Evolutionary conservation across 1,140 invertebrate species (phyloP).

Genomic region (Drosophila miranda): DNA sequence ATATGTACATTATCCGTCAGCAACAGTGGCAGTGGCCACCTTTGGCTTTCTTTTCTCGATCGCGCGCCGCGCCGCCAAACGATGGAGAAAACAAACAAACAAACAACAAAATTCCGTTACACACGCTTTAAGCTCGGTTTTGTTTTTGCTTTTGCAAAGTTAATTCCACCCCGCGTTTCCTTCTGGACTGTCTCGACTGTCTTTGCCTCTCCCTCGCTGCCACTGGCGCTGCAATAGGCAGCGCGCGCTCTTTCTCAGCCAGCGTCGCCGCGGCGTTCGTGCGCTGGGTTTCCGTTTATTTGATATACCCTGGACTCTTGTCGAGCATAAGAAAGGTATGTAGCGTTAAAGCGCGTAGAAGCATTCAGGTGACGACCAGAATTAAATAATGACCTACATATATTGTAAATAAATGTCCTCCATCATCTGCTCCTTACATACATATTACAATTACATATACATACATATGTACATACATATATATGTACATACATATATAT

Average conservation of each 20-base stretch:
- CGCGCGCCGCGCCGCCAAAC: constrained; percentile 1
- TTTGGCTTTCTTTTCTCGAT: constrained; percentile 26
- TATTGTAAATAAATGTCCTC: no score
- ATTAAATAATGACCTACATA: no score
- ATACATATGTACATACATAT: no score
- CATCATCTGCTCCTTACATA: no score
- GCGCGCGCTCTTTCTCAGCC: no score
- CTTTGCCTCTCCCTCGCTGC: constrained; percentile 15
- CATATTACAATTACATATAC: no score
- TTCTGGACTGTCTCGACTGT: constrained; percentile 45
- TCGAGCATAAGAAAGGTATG: no score
- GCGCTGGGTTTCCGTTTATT: constrained; percentile 65
- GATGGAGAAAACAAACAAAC: constrained; percentile 28
- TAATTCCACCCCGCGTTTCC: constrained; percentile 60
- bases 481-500: no score
- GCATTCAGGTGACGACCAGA: no score
- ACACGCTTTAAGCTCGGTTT: constrained; percentile 29
- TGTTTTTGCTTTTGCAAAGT: constrained; percentile 34
- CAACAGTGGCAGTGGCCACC: neutral
- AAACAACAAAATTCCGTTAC: constrained; percentile 48
- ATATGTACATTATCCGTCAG: neutral
- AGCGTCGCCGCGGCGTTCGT: no score
- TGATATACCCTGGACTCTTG: neutral
- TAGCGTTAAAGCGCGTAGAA: no score
- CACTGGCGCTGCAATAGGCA: neutral